These are phyloP conservation scores for Sinotaia quadrata DNA, from an alignment of 2,888 invertebrate genomes.

Conservation along the genomic window DNA sequence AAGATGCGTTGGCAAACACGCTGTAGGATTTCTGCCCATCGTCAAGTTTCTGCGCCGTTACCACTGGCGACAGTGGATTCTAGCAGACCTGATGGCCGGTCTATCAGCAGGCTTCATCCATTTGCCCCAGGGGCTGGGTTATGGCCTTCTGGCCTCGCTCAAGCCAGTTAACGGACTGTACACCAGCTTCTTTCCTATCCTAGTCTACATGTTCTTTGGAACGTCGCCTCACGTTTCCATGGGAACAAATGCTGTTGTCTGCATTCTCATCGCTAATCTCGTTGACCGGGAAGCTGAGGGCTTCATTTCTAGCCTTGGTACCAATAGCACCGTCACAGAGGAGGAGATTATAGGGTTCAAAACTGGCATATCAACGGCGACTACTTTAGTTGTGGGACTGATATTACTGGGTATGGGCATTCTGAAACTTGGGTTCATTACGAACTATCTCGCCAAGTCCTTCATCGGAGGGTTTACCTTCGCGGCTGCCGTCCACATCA, in stretches of 20 bases:
- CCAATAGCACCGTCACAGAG: slow-evolving; percentile 11
- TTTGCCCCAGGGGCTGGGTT: slow-evolving; percentile 64
- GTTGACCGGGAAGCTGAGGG: slow-evolving; percentile 35
- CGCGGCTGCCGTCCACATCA: slow-evolving; percentile 55
- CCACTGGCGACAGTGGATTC: slow-evolving; percentile 33
- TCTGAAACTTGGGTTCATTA: slow-evolving; percentile 49
- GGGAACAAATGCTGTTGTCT: slow-evolving; percentile 62
- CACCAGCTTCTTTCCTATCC: slow-evolving; percentile 58
- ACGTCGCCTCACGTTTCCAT: slow-evolving; percentile 58
- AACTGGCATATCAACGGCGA: slow-evolving; percentile 48
- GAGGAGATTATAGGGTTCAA: slow-evolving; percentile 37
- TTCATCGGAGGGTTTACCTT: slow-evolving; percentile 60
- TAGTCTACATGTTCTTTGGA: slow-evolving; percentile 61
- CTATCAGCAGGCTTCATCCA: slow-evolving; percentile 64
- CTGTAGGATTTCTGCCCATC: slow-evolving; percentile 24
- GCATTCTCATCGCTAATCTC: slow-evolving; percentile 59
- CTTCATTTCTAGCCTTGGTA: background rate
- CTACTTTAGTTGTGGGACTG: slow-evolving; percentile 43
- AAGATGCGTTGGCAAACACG: background rate
- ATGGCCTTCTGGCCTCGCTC: slow-evolving; percentile 58
- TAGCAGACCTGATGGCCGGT: slow-evolving; percentile 61
- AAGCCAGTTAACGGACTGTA: slow-evolving; percentile 59
- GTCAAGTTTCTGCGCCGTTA: slow-evolving; percentile 15
- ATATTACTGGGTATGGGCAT: slow-evolving; percentile 48
- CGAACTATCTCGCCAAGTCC: slow-evolving; percentile 53